These are phyloP conservation scores for Hypanus sabinus DNA, from an alignment of 2,113 vertebrate genomes.

Conservation along the genomic window DNA sequence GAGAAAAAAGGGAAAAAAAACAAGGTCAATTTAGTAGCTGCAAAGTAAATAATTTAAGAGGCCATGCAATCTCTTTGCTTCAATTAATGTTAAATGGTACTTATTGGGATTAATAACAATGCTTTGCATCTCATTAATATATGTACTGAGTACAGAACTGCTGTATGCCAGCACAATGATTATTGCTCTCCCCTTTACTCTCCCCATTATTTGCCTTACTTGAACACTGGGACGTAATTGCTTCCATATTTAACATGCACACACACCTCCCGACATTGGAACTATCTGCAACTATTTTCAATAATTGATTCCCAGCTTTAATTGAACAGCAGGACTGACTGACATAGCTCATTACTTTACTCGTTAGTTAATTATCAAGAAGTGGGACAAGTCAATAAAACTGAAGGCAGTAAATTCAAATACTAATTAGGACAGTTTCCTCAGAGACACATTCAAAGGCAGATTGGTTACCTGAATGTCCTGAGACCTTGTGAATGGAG, in stretches of 20 bases:
- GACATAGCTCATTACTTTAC: constrained; percentile 99
- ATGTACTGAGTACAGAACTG: background rate
- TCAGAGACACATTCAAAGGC: constrained; percentile 98
- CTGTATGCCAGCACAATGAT: background rate
- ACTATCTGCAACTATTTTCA: constrained; percentile 93
- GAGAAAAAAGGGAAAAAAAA: background rate
- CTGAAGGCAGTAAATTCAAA: constrained; percentile 99
- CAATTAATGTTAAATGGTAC: background rate
- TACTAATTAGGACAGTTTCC: constrained; percentile 99
- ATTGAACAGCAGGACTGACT: constrained; percentile 99
- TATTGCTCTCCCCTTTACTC: background rate
- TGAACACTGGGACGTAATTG: constrained; percentile 45
- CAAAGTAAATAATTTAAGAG: background rate
- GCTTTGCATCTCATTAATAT: background rate
- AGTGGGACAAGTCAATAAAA: constrained; percentile 99
- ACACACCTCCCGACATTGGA: constrained; percentile 49
- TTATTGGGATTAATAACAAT: constrained; percentile 23
- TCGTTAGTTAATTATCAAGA: constrained; percentile 99
- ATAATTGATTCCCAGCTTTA: constrained; percentile 99
- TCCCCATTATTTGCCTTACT: constrained; percentile 39
- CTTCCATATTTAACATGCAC: constrained; percentile 45
- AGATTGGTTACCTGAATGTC: constrained; percentile 97
- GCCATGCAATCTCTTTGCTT: background rate
- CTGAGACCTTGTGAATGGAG: constrained; percentile 72
- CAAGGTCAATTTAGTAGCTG: background rate